phyloP scores from a whole-genome alignment of 2,797 vertebrate species.

The Myiothlypis coronata region DNA sequence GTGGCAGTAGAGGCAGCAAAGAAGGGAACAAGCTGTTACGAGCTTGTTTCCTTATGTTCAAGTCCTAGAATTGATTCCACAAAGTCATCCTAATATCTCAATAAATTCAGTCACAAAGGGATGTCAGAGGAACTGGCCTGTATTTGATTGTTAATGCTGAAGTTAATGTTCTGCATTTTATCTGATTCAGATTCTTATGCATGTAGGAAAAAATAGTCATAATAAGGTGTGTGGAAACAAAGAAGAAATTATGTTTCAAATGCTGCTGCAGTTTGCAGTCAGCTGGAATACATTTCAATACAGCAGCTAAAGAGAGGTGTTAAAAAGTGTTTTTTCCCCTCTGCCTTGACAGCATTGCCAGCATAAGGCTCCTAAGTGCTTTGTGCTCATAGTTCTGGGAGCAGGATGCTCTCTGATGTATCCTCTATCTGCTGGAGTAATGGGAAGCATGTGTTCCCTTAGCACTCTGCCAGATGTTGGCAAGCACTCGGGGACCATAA shows the following conservation, averaged over 20 bases:
- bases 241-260: neutral
- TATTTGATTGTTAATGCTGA: neutral
- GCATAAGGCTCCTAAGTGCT: neutral
- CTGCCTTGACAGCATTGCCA: neutral
- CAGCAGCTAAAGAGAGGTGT: neutral
- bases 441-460: neutral
- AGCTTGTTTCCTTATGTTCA: neutral
- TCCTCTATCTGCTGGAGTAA: neutral
- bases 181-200: neutral
- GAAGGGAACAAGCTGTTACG: neutral
- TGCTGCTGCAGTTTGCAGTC: neutral
- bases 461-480: slow-evolving; percentile 23
- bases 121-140: neutral
- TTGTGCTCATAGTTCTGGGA: neutral
- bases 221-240: neutral
- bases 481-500: neutral
- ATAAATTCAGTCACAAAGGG: neutral
- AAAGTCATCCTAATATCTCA: neutral
- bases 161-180: neutral
- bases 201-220: rapidly evolving
- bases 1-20: neutral
- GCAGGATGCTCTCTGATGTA: neutral
- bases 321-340: neutral
- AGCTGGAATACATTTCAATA: neutral
- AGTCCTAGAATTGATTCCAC: neutral